These are phyloP conservation scores for Myopa testacea DNA, from an alignment of 2,888 invertebrate species.

Conservation along the genomic window DNA sequence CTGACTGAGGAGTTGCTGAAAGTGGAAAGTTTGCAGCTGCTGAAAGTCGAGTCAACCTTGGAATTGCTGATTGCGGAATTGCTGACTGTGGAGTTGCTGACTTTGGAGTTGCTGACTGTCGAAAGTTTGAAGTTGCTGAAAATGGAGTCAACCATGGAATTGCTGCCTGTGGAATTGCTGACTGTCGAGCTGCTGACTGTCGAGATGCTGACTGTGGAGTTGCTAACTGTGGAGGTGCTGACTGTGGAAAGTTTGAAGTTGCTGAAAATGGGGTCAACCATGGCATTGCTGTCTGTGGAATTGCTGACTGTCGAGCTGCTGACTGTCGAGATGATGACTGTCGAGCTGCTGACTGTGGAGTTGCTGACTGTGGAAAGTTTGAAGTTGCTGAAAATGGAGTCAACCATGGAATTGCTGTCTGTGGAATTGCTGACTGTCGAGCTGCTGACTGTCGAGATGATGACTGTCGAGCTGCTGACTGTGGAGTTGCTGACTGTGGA, in stretches of 20 bases:
- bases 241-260: background rate
- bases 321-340: too few relatives aligned
- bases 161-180: background rate
- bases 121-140: background rate
- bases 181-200: background rate
- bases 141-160: background rate
- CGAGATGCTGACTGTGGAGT: background rate
- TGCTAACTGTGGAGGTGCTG: background rate
- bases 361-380: too few relatives aligned
- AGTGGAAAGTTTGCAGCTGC: background rate
- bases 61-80: background rate
- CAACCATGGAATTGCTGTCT: too few relatives aligned
- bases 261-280: background rate
- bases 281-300: background rate
- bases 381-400: too few relatives aligned
- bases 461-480: background rate
- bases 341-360: too few relatives aligned
- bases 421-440: too few relatives aligned
- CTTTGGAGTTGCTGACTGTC: background rate
- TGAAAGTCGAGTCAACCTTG: background rate
- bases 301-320: too few relatives aligned
- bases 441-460: background rate
- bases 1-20: too few relatives aligned
- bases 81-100: background rate
- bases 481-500: background rate